phyloP scores from a whole-genome alignment of 2,797 vertebrate genomes.

The Myotis myotis region DNA sequence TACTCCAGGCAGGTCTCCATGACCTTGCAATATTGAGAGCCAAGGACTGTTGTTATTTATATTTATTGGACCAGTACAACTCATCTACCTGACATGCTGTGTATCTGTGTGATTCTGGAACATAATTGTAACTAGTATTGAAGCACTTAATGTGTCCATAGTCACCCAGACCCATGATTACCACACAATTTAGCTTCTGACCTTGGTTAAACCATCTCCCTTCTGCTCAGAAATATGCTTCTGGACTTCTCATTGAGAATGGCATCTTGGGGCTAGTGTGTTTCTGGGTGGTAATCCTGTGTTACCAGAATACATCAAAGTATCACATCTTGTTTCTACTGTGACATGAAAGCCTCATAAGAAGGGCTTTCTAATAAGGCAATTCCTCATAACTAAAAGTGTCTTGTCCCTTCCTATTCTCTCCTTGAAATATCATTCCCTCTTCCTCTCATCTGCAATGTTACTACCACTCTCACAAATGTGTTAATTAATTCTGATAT shows the following conservation, averaged over 20 bases:
- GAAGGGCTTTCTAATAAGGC: neutral
- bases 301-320: neutral
- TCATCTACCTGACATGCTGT: neutral
- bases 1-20: constrained; percentile 6
- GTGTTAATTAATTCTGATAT: neutral
- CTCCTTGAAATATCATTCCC: neutral
- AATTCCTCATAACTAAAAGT: neutral
- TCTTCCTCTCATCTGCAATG: neutral
- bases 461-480: neutral
- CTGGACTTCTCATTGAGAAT: neutral
- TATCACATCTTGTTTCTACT: neutral
- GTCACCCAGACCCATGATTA: neutral
- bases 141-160: neutral
- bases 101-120: neutral
- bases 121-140: neutral
- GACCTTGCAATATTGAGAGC: neutral
- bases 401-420: neutral
- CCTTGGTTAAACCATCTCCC: neutral
- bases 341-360: neutral
- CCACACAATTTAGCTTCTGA: neutral
- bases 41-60: neutral
- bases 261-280: neutral
- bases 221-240: neutral
- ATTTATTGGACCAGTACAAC: neutral
- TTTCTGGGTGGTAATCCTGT: neutral